phyloP scores from a whole-genome alignment of 2,113 vertebrate species.

The Hylia prasina region DNA sequence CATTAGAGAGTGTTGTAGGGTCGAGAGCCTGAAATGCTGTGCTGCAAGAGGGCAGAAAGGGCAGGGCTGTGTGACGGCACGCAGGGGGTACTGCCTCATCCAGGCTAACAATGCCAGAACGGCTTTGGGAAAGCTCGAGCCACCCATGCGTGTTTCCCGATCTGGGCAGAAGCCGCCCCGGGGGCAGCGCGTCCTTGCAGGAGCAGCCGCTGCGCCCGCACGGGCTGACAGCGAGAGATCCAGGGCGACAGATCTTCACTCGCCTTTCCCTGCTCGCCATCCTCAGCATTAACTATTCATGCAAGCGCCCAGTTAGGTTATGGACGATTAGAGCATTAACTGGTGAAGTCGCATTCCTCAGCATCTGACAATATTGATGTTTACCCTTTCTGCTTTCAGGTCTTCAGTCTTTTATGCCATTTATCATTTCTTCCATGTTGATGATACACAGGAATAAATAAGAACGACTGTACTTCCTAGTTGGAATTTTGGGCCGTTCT shows the following conservation, averaged over 20 bases:
- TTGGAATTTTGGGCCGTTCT: neutral
- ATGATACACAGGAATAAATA: neutral
- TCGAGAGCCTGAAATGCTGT: fast-evolving
- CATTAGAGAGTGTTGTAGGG: no score
- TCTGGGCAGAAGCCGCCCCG: neutral
- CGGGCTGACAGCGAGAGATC: neutral
- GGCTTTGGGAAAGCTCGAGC: neutral
- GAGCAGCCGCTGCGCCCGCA: neutral
- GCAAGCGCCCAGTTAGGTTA: neutral
- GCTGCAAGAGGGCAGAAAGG: neutral
- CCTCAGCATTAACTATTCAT: neutral
- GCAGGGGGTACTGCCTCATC: neutral
- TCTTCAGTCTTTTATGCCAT: neutral
- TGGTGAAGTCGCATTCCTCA: neutral
- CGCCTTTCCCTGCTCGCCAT: neutral
- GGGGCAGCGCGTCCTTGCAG: neutral
- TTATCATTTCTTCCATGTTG: neutral
- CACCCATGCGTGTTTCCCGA: neutral
- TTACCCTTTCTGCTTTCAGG: neutral
- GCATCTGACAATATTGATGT: neutral
- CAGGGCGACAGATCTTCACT: neutral
- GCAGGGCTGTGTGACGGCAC: neutral
- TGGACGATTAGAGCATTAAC: neutral
- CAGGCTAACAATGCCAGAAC: neutral
- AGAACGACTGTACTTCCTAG: neutral